Evolutionary conservation across 2,113 vertebrate genomes (phyloP), one percentile per base, ranked within the genome.

Genomic region (Planiliza haematocheilus): DNA sequence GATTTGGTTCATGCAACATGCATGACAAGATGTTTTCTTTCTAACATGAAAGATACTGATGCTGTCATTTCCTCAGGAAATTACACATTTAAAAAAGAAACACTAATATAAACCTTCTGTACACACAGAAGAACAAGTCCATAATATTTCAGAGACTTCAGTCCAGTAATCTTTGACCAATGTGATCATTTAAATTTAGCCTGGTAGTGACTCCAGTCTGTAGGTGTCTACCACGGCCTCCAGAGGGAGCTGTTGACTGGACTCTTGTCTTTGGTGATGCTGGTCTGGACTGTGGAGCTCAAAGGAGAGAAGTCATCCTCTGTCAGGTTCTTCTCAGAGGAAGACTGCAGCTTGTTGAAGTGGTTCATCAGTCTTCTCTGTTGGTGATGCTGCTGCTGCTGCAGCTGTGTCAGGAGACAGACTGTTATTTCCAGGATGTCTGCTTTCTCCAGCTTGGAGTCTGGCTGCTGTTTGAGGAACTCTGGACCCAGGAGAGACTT

Each of bases 401-500:
- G 64, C 48, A 52, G 53, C 70, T 85, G 76, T 85, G 55, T 86
- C 36, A 90, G 63, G 67, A 81, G 66, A 50, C 36, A 81, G 24
- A 90, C 86, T 24, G 72, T 74, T 82, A 88, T 88, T 79, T 93
- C 88, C 85, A 88, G 83, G 67, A 89, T 81, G 43, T 89, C 86
- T 45, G 84, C 87, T 88, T 91, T 91, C 76, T 91, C 88, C 76
- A 91, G 81, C 86, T 88, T 91, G 82, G 82, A 86, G 74, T 90
- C 86, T 52, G 80, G 65, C 61, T 88, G 24, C 24, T 30, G 24
- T 30, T 30, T 30, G 24, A 30, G 24, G 24, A 30, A 30, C 24
- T 30, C 24, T 30, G 24, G 24, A 30, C 24, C 24, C 24, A 30
- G 24, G 24, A 30, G 24, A 30, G 24, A 30, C 24, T 30, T 30